A percentile compares a stretch with the other conserved stretches of the same genome.
These are phyloP conservation scores for Drosophila ananassae DNA, from an alignment of 1,140 invertebrate genomes.

Conservation along the genomic window DNA sequence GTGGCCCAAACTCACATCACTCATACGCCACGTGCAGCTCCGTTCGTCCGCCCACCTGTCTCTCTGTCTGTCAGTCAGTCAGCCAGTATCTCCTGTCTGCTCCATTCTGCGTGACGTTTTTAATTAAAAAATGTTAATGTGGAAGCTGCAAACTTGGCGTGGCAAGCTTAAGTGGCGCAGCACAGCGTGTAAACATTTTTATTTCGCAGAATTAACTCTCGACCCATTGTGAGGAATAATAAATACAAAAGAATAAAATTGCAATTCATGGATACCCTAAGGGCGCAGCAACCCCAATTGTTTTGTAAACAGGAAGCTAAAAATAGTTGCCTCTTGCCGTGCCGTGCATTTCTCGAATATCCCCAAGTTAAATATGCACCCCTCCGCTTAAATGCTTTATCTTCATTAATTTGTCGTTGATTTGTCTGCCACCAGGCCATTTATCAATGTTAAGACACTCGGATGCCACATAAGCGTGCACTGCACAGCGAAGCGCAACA, in stretches of 20 bases:
- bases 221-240: neutral
- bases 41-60: constrained; percentile 2
- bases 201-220: constrained; percentile 10
- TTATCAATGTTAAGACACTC: constrained; percentile 30
- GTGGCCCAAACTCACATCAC: constrained; percentile 52
- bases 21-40: constrained; percentile 68
- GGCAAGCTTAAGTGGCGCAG: constrained; percentile 37
- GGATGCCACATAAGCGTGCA: neutral
- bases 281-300: too few relatives aligned
- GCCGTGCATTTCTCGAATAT: too few relatives aligned
- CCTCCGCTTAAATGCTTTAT: neutral
- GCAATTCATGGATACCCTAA: neutral
- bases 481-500: neutral
- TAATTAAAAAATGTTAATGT: constrained; percentile 79
- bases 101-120: constrained; percentile 44
- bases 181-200: constrained; percentile 11
- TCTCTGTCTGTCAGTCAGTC: constrained; percentile 7
- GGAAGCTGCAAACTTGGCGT: constrained; percentile 22
- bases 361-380: neutral
- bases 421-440: constrained; percentile 27
- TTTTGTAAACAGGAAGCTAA: too few relatives aligned
- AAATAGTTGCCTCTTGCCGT: too few relatives aligned
- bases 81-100: constrained; percentile 17
- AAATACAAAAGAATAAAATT: neutral
- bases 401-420: constrained; percentile 32